phyloP scores from a whole-genome alignment of 2,113 vertebrate species.

The Pionites leucogaster region DNA sequence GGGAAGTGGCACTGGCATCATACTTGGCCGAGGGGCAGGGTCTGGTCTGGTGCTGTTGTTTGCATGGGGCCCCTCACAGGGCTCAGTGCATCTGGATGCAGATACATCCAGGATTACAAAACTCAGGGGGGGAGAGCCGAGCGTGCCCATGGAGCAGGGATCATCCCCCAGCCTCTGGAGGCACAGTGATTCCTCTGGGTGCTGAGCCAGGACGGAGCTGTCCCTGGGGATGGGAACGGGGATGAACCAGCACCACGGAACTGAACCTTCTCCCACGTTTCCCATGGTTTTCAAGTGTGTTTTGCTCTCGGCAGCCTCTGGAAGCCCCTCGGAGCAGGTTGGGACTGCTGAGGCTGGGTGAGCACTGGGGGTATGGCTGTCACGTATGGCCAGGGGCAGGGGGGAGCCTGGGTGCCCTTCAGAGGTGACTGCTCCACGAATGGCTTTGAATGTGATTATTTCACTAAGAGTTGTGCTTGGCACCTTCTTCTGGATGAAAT shows the following conservation, averaged over 20 bases:
- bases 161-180: background rate
- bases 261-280: background rate
- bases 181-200: background rate
- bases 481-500: constrained; percentile 20
- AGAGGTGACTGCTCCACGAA: constrained; percentile 30
- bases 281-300: background rate
- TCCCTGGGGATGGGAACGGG: background rate
- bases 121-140: background rate
- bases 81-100: no score
- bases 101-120: background rate
- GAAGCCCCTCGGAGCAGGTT: background rate
- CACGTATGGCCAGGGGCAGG: background rate
- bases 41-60: background rate
- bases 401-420: constrained; percentile 29
- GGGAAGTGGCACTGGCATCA: background rate
- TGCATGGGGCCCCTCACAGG: background rate
- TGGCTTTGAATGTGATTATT: constrained; percentile 49
- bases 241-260: background rate
- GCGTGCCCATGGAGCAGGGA: background rate
- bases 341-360: background rate
- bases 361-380: background rate
- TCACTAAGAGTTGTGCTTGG: background rate
- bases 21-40: background rate
- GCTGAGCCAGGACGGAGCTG: background rate
- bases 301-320: background rate